Conservation (phyloP, 2,888 invertebrate genomes). For the Colostygia pectinataria region DNA sequence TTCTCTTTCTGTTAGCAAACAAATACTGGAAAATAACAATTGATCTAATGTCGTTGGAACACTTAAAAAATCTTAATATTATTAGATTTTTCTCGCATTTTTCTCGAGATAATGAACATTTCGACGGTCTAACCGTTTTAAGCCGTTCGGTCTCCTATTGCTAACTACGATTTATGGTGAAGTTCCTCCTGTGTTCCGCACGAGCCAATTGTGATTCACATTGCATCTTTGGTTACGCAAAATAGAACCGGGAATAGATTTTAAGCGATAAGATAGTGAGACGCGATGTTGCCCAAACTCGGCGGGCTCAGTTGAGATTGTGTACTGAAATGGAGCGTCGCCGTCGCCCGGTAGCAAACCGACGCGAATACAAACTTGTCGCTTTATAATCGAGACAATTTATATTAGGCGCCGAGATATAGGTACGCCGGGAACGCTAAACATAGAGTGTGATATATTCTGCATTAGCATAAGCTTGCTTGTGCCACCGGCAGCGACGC, state of each 20-base stretch:
- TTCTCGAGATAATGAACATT: not conserved
- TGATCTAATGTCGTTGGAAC: no score
- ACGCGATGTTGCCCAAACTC: conserved; percentile 40
- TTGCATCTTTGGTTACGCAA: conserved; percentile 30
- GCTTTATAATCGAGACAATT: conserved; percentile 59
- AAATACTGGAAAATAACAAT: no score
- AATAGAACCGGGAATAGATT: conserved; percentile 44
- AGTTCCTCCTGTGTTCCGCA: conserved; percentile 14
- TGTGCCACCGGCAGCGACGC: conserved; percentile 4
- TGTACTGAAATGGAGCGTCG: conserved; percentile 45
- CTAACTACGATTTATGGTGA: conserved; percentile 7
- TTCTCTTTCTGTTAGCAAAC: no score
- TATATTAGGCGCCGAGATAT: conserved; percentile 47
- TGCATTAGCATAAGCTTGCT: conserved; percentile 9
- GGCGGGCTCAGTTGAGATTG: conserved; percentile 42
- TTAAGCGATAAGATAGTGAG: conserved; percentile 49
- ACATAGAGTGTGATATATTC: conserved; percentile 9
- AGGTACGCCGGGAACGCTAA: conserved; percentile 15
- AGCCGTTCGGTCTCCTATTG: not conserved
- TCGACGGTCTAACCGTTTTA: not conserved
- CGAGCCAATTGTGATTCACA: conserved; percentile 26
- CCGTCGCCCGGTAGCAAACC: conserved; percentile 43
- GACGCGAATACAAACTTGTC: conserved; percentile 54
- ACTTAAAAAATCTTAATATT: no score
- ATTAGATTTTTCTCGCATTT: not conserved